A percentile compares a stretch with the other conserved stretches of the same genome.
phyloP scores from a whole-genome alignment of 2,888 invertebrate genomes.

The Griposia aprilina region DNA sequence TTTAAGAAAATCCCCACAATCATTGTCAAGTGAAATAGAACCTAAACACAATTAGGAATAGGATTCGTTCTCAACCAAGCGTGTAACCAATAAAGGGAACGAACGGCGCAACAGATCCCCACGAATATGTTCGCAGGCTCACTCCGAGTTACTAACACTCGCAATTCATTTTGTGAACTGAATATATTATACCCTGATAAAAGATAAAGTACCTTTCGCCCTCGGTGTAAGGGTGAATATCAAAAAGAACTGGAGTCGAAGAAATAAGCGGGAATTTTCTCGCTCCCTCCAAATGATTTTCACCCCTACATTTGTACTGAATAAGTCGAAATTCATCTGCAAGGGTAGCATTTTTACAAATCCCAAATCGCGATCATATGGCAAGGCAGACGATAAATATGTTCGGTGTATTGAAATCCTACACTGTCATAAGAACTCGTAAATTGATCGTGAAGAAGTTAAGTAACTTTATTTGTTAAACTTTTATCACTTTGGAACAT shows the following conservation, averaged over 20 bases:
- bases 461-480: slow-evolving; percentile 79
- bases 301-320: slow-evolving; percentile 71
- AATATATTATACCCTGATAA: slow-evolving; percentile 86
- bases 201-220: slow-evolving; percentile 81
- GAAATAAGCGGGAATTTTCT: slow-evolving; percentile 83
- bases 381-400: slow-evolving; percentile 85
- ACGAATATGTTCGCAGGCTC: slow-evolving; percentile 90
- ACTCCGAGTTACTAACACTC: slow-evolving; percentile 90
- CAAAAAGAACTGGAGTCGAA: slow-evolving; percentile 75
- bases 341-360: slow-evolving; percentile 80
- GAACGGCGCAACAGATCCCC: slow-evolving; percentile 89
- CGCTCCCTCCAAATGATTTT: slow-evolving; percentile 72
- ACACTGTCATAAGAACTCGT: slow-evolving; percentile 85
- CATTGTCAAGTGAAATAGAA: slow-evolving; percentile 79
- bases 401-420: slow-evolving; percentile 87
- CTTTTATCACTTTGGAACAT: slow-evolving; percentile 72
- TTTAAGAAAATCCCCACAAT: slow-evolving; percentile 76
- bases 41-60: slow-evolving; percentile 81
- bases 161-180: slow-evolving; percentile 91
- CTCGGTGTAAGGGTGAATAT: slow-evolving; percentile 80
- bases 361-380: slow-evolving; percentile 87
- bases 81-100: slow-evolving; percentile 85
- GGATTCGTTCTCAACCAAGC: slow-evolving; percentile 80
- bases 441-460: slow-evolving; percentile 81
- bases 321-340: slow-evolving; percentile 74